phyloP scores from a whole-genome alignment of 2,888 invertebrate species.

The Mantis religiosa region DNA sequence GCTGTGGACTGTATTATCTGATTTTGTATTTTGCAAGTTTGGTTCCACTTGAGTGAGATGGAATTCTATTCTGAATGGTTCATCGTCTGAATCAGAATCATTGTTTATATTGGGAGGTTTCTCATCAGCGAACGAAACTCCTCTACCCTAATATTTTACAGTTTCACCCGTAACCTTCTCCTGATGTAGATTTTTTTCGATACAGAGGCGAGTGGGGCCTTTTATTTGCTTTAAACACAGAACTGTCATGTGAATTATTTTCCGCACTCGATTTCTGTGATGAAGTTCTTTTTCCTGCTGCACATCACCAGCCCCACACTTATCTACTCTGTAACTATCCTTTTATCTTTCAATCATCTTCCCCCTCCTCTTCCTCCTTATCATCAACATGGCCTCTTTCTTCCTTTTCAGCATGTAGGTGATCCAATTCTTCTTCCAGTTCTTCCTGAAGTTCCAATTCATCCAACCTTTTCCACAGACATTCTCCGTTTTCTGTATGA shows the following conservation, averaged over 20 bases:
- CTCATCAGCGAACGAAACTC: slow-evolving; percentile 19
- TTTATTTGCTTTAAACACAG: neutral
- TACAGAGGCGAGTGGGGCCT: neutral
- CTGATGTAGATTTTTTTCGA: neutral
- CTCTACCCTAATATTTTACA: neutral
- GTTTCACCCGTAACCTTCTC: neutral
- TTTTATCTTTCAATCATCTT: neutral
- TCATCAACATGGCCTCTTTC: slow-evolving; percentile 33
- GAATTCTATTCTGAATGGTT: slow-evolving; percentile 17
- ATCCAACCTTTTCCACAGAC: slow-evolving; percentile 53
- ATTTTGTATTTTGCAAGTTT: neutral
- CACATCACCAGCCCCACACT: neutral
- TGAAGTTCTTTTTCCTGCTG: neutral
- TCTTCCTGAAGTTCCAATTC: slow-evolving; percentile 59
- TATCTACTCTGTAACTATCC: neutral
- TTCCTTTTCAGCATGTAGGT: slow-evolving; percentile 37
- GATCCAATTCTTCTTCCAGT: slow-evolving; percentile 48
- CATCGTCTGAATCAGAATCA: slow-evolving; percentile 10
- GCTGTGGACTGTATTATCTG: slow-evolving; percentile 6
- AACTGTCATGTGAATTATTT: neutral
- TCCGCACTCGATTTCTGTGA: neutral
- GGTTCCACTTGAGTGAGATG: neutral
- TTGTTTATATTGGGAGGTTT: neutral
- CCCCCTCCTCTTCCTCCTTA: slow-evolving; percentile 2
- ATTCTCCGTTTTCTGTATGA: slow-evolving; percentile 42